These are phyloP conservation scores for Zosterops pallidus DNA, from an alignment of 2,113 vertebrate species.

Conservation along the genomic window DNA sequence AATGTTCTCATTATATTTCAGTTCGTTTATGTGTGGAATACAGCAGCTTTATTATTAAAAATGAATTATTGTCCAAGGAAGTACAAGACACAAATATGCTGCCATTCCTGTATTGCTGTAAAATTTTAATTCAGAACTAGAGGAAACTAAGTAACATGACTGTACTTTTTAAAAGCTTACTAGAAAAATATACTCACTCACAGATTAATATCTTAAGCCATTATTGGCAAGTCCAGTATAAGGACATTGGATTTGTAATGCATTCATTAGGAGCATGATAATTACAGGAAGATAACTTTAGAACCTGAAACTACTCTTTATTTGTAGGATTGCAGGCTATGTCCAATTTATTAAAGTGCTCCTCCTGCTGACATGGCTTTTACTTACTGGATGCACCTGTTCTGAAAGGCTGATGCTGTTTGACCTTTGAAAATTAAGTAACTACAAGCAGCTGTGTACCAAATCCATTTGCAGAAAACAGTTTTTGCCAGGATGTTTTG, in stretches of 20 bases:
- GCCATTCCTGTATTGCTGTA: not conserved
- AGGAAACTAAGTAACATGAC: not conserved
- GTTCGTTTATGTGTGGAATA: not conserved
- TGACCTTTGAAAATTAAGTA: not conserved
- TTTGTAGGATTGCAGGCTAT: not conserved
- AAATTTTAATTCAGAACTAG: not conserved
- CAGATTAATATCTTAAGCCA: not conserved
- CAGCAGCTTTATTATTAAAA: conserved; percentile 1
- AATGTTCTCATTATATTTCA: conserved; percentile 12
- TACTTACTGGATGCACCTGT: not conserved
- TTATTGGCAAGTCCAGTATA: not conserved
- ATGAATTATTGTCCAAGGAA: not conserved
- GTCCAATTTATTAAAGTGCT: not conserved
- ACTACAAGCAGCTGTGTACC: not conserved
- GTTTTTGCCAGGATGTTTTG: not conserved
- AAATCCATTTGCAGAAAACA: not conserved
- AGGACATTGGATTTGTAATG: not conserved
- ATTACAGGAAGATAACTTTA: not conserved
- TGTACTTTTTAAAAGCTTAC: not conserved
- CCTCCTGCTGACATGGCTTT: not conserved
- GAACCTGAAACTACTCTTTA: not conserved
- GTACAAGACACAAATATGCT: not conserved
- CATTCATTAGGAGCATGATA: not conserved
- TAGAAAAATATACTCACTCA: not conserved
- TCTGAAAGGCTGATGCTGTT: not conserved